Evolutionary conservation across 2,888 invertebrate species (phyloP).

Genomic region (Rhopalosiphum nymphaeae): DNA sequence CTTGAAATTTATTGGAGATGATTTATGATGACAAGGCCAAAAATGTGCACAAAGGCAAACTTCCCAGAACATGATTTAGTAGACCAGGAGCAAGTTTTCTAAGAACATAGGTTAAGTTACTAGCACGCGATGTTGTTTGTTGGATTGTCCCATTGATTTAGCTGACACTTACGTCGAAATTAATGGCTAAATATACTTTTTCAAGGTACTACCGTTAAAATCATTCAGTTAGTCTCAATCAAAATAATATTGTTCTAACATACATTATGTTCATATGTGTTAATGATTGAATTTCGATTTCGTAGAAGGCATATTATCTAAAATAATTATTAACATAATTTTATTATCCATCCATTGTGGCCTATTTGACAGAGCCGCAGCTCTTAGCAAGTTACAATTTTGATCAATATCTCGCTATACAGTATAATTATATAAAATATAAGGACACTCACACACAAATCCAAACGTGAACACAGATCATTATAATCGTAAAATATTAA

Average conservation of each 20-base stretch:
- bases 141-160: not conserved
- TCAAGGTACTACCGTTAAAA: not conserved
- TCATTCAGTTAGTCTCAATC: not conserved
- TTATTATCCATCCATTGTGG: not conserved
- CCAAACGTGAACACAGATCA: not conserved
- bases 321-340: not conserved
- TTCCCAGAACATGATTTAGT: not conserved
- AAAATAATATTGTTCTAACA: not conserved
- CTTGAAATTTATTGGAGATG: not conserved
- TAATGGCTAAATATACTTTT: not conserved
- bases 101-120: not conserved
- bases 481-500: not conserved
- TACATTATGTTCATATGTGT: not conserved
- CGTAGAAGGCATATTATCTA: not conserved
- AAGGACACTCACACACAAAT: not conserved
- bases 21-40: not conserved
- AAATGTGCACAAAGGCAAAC: not conserved
- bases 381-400: not conserved
- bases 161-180: not conserved
- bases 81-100: not conserved
- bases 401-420: not conserved
- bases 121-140: conserved; percentile 4
- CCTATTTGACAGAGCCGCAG: not conserved
- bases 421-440: not conserved
- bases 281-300: not conserved